phyloP scores from a whole-genome alignment of 2,888 invertebrate genomes.

The Temnothorax rugatulus region DNA sequence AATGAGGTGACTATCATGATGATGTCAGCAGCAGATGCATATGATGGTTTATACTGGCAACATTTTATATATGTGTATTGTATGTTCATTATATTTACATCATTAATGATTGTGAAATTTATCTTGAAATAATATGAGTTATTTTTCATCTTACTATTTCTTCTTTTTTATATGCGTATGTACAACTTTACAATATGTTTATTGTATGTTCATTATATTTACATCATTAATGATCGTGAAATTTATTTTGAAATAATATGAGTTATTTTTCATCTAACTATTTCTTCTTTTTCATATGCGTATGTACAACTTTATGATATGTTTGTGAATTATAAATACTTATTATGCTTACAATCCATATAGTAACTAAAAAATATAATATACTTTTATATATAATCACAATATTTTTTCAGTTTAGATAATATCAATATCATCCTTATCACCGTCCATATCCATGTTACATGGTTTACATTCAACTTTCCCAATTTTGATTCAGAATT shows the following conservation, averaged over 20 bases:
- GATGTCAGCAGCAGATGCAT: constrained; percentile 20
- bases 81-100: neutral
- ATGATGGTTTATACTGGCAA: neutral
- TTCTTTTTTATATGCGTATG: neutral
- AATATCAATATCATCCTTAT: neutral
- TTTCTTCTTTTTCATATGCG: neutral
- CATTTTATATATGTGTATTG: neutral
- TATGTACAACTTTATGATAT: neutral
- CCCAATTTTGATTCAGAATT: neutral
- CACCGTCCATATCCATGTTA: neutral
- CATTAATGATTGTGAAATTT: neutral
- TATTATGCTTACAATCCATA: neutral
- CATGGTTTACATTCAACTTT: neutral
- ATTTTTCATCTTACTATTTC: constrained; percentile 15
- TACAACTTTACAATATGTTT: neutral
- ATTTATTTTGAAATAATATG: constrained; percentile 5
- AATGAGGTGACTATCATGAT: neutral
- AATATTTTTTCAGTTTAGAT: neutral
- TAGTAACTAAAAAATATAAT: neutral
- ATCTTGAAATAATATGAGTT: constrained; percentile 1
- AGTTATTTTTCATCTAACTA: constrained; percentile 17
- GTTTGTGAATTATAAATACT: constrained; percentile 6
- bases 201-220: constrained; percentile 5
- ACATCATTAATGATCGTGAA: neutral
- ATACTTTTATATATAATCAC: too few relatives aligned